Percentiles rank a stretch among this genome's conserved stretches.
Evolutionary conservation across 2,797 vertebrate species (phyloP).

Genomic region (Coregonus ussuriensis): DNA sequence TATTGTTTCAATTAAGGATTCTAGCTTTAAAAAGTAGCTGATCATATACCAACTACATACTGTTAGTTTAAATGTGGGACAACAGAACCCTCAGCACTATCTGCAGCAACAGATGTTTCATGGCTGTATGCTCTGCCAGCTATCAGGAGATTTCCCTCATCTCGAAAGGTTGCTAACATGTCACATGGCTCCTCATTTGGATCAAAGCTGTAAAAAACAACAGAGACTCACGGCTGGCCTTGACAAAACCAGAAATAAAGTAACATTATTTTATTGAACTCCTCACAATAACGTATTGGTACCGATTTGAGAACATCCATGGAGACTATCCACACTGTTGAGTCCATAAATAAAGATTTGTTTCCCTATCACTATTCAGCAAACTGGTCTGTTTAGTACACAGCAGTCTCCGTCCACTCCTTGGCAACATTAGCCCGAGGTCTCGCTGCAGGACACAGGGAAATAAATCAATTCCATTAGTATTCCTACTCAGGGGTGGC

Average conservation of each 20-base stretch:
- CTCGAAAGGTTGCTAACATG: not conserved
- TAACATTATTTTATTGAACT: not conserved
- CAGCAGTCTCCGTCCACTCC: slow-evolving; percentile 39
- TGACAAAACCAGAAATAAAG: not conserved
- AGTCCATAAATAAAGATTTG: not conserved
- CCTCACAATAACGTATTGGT: not conserved
- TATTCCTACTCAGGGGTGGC: slow-evolving; percentile 63
- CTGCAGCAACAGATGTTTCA: slow-evolving; percentile 47
- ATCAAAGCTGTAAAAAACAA: not conserved
- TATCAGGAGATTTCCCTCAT: not conserved
- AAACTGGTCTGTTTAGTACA: slow-evolving; percentile 36
- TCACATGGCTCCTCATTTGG: not conserved
- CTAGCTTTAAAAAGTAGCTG: not conserved
- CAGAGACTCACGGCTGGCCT: not conserved
- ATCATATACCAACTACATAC: not conserved
- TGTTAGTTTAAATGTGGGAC: not conserved
- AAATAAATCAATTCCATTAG: slow-evolving; percentile 74
- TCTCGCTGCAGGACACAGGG: slow-evolving; percentile 58
- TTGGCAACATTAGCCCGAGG: slow-evolving; percentile 52
- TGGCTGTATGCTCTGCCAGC: slow-evolving; percentile 14
- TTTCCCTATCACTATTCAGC: slow-evolving; percentile 18
- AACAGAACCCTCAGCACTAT: slow-evolving; percentile 17
- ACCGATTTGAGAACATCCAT: not conserved
- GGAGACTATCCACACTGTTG: not conserved
- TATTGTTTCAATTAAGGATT: not conserved